Evolutionary conservation across 2,797 vertebrate genomes (phyloP).

Genomic region (Scyliorhinus canicula): DNA sequence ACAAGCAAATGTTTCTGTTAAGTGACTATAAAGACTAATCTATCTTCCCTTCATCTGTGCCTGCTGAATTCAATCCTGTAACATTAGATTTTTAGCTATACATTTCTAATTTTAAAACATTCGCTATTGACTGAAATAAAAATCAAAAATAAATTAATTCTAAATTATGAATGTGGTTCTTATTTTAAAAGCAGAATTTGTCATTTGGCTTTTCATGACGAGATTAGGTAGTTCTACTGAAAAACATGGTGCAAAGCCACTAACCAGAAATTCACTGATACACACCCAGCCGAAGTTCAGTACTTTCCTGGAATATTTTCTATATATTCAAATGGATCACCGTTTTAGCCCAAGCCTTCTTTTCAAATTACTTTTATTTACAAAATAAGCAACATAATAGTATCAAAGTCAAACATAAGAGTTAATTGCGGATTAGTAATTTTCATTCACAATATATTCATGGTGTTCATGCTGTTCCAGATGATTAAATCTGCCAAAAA

Average conservation of each 20-base stretch:
- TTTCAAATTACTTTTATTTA: neutral
- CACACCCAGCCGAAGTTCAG: neutral
- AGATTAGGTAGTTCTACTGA: neutral
- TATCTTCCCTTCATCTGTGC: slow-evolving; percentile 26
- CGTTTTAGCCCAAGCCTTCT: neutral
- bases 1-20: neutral
- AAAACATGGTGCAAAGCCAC: neutral
- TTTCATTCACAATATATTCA: neutral
- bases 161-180: neutral
- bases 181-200: neutral
- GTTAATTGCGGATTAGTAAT: neutral
- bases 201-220: neutral
- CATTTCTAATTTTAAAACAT: neutral
- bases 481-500: neutral
- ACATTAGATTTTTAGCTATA: slow-evolving; percentile 22
- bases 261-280: neutral
- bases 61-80: neutral
- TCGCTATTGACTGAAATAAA: neutral
- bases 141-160: neutral
- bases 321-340: neutral
- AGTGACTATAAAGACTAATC: slow-evolving; percentile 17
- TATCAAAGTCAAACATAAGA: neutral
- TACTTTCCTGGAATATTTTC: neutral
- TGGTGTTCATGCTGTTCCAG: neutral
- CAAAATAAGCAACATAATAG: neutral